A percentile compares a stretch with the other conserved stretches of the same genome.
phyloP scores from a whole-genome alignment of 2,797 vertebrate genomes.

The Hypotaenidia okinawae region DNA sequence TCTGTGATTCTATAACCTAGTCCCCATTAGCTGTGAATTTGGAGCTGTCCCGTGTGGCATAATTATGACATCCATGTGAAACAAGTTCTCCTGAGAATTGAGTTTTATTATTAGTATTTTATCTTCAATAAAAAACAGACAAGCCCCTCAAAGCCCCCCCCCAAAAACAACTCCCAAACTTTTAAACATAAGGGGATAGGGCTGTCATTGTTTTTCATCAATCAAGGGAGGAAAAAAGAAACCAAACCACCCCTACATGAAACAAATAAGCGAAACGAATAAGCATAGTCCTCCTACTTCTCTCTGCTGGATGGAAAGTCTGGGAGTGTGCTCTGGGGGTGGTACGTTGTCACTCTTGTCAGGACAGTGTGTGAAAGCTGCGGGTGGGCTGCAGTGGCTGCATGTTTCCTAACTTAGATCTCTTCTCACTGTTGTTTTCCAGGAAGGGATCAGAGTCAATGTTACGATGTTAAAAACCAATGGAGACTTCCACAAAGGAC shows the following conservation, averaged over 20 bases:
- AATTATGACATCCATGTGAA: neutral
- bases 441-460: slow-evolving; percentile 88
- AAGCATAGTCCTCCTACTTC: neutral
- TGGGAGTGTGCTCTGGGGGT: neutral
- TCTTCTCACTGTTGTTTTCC: slow-evolving; percentile 16
- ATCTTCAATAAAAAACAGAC: neutral
- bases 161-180: too few species aligned
- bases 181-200: neutral
- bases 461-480: slow-evolving; percentile 80
- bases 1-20: neutral
- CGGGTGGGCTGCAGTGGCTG: neutral
- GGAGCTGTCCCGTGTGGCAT: neutral
- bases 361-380: neutral
- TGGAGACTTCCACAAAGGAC: slow-evolving; percentile 76
- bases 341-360: fast-evolving
- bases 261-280: neutral
- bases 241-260: neutral
- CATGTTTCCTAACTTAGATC: neutral
- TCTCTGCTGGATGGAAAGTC: neutral
- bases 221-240: fast-evolving
- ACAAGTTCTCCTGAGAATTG: neutral
- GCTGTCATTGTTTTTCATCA: neutral
- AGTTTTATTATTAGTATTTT: neutral
- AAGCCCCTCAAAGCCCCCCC: too few species aligned
- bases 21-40: neutral